These are phyloP conservation scores for Mastomys natalensis DNA, from an alignment of 2,113 vertebrate genomes.

Conservation along the genomic window DNA sequence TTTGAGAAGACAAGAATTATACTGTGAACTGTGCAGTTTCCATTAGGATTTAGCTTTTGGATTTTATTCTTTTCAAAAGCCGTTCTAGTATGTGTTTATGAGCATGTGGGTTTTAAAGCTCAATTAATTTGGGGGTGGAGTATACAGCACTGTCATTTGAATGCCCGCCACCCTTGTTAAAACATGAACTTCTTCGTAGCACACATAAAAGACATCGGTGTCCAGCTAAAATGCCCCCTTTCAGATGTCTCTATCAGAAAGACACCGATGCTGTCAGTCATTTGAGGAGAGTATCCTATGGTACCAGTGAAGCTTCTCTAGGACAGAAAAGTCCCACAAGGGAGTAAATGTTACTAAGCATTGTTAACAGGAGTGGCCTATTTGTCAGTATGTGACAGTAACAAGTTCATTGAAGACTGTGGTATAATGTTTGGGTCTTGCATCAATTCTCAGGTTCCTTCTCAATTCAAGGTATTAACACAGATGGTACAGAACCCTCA, in stretches of 20 bases:
- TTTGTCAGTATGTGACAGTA: background rate
- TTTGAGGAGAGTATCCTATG: background rate
- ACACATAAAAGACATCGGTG: background rate
- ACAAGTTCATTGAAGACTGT: background rate
- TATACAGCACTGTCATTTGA: background rate
- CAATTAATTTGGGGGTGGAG: background rate
- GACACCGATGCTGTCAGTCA: too few relatives aligned
- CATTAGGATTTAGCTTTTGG: background rate
- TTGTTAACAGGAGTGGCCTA: background rate
- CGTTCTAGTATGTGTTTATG: background rate
- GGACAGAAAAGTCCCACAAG: background rate
- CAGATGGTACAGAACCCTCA: background rate
- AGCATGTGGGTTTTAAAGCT: background rate
- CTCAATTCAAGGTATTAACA: background rate
- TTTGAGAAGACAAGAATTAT: conserved; percentile 26
- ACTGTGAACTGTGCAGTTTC: background rate
- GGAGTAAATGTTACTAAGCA: background rate
- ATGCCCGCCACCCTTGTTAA: background rate
- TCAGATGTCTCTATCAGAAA: background rate
- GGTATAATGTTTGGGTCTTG: too few relatives aligned
- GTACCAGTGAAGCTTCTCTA: background rate
- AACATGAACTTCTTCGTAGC: background rate
- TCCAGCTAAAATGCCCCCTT: background rate
- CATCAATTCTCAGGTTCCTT: background rate
- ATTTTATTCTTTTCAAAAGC: conserved; percentile 26